These are phyloP conservation scores for Lepidocolaptes lacrymiger DNA, from an alignment of 2,797 vertebrate genomes.

Conservation along the genomic window DNA sequence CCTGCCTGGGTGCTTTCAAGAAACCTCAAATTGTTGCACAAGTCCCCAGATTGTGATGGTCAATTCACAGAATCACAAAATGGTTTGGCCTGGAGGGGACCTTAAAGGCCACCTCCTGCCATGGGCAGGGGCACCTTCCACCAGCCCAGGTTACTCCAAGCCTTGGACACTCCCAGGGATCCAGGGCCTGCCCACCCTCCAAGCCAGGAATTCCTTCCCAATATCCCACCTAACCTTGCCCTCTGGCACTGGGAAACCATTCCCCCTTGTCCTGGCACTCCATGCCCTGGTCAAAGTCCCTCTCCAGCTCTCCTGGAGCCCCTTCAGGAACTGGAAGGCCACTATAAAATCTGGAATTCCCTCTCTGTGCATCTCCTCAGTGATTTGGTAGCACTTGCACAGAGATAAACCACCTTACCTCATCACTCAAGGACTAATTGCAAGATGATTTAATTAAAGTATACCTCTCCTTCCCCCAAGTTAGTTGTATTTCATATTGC, in stretches of 20 bases:
- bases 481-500: slow-evolving; percentile 81
- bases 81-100: not conserved
- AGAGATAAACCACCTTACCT: slow-evolving; percentile 70
- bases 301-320: not conserved
- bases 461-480: slow-evolving; percentile 76
- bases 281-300: not conserved
- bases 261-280: not conserved
- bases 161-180: not conserved
- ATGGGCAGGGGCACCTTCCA: not conserved
- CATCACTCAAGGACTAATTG: slow-evolving; percentile 82
- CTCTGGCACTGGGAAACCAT: not conserved
- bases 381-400: slow-evolving; percentile 18
- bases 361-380: not conserved
- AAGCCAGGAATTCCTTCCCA: not conserved
- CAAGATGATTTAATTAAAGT: slow-evolving; percentile 81
- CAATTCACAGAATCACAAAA: not conserved
- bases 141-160: accelerated
- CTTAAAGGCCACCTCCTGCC: not conserved
- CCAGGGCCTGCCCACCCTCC: accelerated
- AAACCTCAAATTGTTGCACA: not conserved
- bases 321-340: not conserved
- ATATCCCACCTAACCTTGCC: accelerated
- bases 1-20: not conserved
- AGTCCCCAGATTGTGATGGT: not conserved
- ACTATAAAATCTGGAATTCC: not conserved